These are phyloP conservation scores for Spodoptera picta DNA, from an alignment of 2,888 invertebrate species.

Conservation along the genomic window DNA sequence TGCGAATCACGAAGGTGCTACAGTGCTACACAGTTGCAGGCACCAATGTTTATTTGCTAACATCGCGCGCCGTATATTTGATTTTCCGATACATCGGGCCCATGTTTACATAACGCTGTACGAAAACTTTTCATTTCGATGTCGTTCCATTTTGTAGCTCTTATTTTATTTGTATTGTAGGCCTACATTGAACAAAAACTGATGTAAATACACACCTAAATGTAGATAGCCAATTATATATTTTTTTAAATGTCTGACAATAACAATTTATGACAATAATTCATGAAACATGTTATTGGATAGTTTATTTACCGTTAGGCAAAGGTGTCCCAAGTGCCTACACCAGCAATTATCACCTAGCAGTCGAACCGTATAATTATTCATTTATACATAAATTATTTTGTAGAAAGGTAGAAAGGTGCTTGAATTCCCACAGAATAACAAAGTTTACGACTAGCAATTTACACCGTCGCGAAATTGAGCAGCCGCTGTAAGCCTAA, in stretches of 20 bases:
- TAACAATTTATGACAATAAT: conserved; percentile 1
- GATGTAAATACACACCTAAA: too few species aligned
- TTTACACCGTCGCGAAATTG: conserved; percentile 83
- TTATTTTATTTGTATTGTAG: conserved; percentile 36
- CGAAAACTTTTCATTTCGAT: conserved; percentile 61
- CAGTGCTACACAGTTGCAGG: conserved; percentile 80
- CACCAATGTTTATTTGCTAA: conserved; percentile 79
- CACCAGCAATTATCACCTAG: conserved; percentile 42
- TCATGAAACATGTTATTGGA: not conserved
- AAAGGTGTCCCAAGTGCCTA: conserved; percentile 16
- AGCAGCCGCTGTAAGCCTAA: conserved; percentile 79
- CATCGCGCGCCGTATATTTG: conserved; percentile 74
- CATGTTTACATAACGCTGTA: conserved; percentile 75
- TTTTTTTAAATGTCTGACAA: too few species aligned
- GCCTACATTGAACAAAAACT: not conserved
- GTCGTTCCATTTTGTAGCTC: conserved; percentile 34
- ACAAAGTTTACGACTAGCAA: conserved; percentile 79
- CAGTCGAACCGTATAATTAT: conserved; percentile 45
- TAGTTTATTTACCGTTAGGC: conserved; percentile 18
- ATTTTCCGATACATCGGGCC: conserved; percentile 75
- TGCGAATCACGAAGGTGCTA: conserved; percentile 82
- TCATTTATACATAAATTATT: conserved; percentile 61
- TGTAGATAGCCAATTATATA: too few species aligned
- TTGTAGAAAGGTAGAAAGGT: conserved; percentile 71
- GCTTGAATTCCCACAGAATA: conserved; percentile 75